Base-by-base conservation (phyloP, 2,888 invertebrate species). In the Tenthredo distinguenda region DNA sequence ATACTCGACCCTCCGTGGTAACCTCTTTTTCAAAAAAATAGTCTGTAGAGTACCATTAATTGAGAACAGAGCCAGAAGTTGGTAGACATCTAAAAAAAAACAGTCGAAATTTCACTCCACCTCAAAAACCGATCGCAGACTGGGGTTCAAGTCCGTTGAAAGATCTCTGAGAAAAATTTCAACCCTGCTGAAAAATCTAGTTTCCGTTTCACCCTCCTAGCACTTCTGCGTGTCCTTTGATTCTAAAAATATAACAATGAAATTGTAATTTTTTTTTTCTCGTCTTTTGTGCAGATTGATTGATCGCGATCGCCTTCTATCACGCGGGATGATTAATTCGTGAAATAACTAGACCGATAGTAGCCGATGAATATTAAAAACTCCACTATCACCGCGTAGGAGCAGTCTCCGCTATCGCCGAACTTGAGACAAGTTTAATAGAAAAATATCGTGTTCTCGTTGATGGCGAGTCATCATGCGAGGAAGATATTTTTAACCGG, bases 391-490 rank as follows among this genome's bases (percentile, higher is more conserved):
- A 40, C 43, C 74, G 40, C 74, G 40, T 40, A 72, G 72, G 37
- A 37, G 40, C 40, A 72, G 43, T 34, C 31, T 68, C 26, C n/a
- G n/a, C n/a, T 74, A 74, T 55, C 50, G 50, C 50, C 31, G 34
- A 77, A 77, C 76, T 77, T 31, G 76, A 77, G 47, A 77, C 76
- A 77, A 50, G 76, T 77, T 77, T 77, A 26, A 77, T 77, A 77
- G 76, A 77, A 77, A 77, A 47, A 77, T 77, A 77, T 77, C 76
- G 76, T 77, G 76, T 77, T 77, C 55, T 55, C 5, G 50, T 50
- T 47, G 34, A 77, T 77, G 31, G 76, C 50, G 18, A 50, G 76
- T 12, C 15, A 50, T 77, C 76, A 77, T 77, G 76, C 76, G 26
- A 77, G 76, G 3, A 18, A 77, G 47, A 50, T 21, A 77, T 77